These are phyloP conservation scores for Papilio protenor DNA, from an alignment of 2,888 invertebrate species.

Conservation along the genomic window DNA sequence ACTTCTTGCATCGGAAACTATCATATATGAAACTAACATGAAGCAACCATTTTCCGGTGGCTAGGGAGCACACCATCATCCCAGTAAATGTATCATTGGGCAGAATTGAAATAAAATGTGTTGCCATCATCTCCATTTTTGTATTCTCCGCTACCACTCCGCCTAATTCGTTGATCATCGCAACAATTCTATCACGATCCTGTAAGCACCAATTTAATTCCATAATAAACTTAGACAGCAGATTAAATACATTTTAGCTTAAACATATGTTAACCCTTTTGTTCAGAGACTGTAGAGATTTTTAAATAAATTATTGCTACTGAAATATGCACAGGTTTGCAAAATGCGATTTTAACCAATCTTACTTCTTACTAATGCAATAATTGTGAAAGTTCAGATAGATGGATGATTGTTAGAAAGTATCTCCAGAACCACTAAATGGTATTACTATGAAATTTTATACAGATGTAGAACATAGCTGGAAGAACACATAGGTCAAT, in stretches of 20 bases:
- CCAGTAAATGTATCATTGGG: constrained; percentile 77
- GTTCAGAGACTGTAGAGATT: too few species aligned
- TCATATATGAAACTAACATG: constrained; percentile 76
- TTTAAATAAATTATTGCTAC: too few species aligned
- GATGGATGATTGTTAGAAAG: too few species aligned
- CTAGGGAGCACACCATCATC: constrained; percentile 80
- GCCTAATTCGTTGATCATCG: constrained; percentile 77
- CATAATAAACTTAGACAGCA: not conserved
- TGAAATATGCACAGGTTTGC: too few species aligned
- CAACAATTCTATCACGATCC: constrained; percentile 74
- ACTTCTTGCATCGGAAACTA: constrained; percentile 78
- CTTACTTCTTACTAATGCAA: too few species aligned
- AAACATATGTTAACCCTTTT: not conserved
- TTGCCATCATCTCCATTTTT: constrained; percentile 81
- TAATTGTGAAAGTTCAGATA: too few species aligned
- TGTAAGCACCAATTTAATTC: constrained; percentile 47
- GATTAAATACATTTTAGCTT: too few species aligned
- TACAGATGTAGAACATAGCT: too few species aligned
- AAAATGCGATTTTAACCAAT: too few species aligned
- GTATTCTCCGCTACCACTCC: constrained; percentile 80
- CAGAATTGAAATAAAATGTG: constrained; percentile 75
- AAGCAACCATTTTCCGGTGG: constrained; percentile 78
- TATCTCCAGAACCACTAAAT: too few species aligned
- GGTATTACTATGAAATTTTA: too few species aligned
- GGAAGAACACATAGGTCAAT: too few species aligned